Conservation (phyloP, 2,888 invertebrate genomes). For the Andrena fulva region DNA sequence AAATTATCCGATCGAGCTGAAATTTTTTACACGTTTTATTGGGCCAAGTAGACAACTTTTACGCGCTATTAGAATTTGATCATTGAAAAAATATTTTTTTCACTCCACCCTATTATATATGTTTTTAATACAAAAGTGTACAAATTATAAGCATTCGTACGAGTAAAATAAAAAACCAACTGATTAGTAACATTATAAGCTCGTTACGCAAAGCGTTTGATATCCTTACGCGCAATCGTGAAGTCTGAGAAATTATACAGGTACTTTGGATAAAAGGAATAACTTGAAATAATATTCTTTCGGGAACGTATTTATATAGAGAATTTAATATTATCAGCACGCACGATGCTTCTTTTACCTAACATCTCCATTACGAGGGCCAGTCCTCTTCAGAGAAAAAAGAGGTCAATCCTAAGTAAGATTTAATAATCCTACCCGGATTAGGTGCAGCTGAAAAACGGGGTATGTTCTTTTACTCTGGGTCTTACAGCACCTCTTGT, state of each 20-base stretch:
- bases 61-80: too few relatives aligned
- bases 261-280: not conserved
- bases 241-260: not conserved
- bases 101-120: not conserved
- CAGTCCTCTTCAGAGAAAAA: conserved; percentile 45
- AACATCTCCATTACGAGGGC: conserved; percentile 45
- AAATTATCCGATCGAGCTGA: too few relatives aligned
- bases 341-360: conserved; percentile 31
- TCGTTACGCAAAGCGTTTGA: not conserved
- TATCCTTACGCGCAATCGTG: not conserved
- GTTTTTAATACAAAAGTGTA: not conserved
- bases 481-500: not conserved
- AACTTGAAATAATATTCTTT: not conserved
- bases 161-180: conserved; percentile 1
- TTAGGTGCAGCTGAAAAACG: conserved; percentile 42
- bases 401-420: conserved; percentile 21
- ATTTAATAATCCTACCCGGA: conserved; percentile 41
- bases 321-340: conserved; percentile 1
- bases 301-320: not conserved
- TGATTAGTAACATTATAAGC: not conserved
- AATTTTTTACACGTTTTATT: too few relatives aligned
- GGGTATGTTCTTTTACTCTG: conserved; percentile 34
- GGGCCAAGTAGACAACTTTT: too few relatives aligned
- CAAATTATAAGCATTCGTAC: not conserved
- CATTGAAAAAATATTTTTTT: too few relatives aligned